Percentiles rank a stretch among this genome's conserved stretches.
These are phyloP conservation scores for Odontocerum albicorne DNA, from an alignment of 2,888 invertebrate species.

Conservation along the genomic window DNA sequence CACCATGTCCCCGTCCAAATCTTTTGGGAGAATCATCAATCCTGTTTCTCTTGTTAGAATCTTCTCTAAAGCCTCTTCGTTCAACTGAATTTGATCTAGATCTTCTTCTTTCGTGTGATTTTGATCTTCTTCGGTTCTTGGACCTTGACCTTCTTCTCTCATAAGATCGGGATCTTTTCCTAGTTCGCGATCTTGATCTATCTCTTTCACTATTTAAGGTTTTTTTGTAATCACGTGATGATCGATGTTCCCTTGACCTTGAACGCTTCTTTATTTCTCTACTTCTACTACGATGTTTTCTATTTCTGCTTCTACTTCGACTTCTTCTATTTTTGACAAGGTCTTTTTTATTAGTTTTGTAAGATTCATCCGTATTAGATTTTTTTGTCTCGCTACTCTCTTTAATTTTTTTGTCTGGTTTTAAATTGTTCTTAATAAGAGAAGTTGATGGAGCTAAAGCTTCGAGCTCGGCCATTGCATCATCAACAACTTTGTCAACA, in stretches of 20 bases:
- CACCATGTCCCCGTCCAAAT: slow-evolving; percentile 40
- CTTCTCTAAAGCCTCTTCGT: slow-evolving; percentile 37
- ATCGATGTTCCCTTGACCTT: slow-evolving; percentile 37
- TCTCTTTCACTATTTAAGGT: slow-evolving; percentile 37
- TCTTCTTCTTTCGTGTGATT: slow-evolving; percentile 42
- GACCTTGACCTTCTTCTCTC: slow-evolving; percentile 39
- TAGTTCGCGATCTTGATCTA: slow-evolving; percentile 43
- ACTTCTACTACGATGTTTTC: slow-evolving; percentile 39
- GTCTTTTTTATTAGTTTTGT: slow-evolving; percentile 39
- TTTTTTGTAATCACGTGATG: slow-evolving; percentile 12
- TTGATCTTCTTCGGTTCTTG: slow-evolving; percentile 38
- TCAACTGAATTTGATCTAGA: slow-evolving; percentile 32
- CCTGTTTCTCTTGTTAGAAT: slow-evolving; percentile 40
- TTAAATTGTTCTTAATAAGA: background rate
- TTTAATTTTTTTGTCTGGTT: slow-evolving; percentile 35
- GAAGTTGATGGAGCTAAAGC: slow-evolving; percentile 72
- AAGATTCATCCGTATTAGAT: slow-evolving; percentile 36
- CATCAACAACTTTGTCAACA: slow-evolving; percentile 63
- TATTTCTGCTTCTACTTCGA: slow-evolving; percentile 36
- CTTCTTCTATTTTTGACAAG: slow-evolving; percentile 42
- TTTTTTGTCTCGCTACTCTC: slow-evolving; percentile 41
- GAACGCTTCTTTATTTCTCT: slow-evolving; percentile 36
- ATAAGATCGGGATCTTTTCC: slow-evolving; percentile 41
- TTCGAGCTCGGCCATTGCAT: slow-evolving; percentile 84
- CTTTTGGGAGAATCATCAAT: slow-evolving; percentile 39